These are phyloP conservation scores for Ovis aries DNA, from an alignment of 2,113 vertebrate species.

Conservation along the genomic window ARS-UI_Ramb_v3.0 NC_056064.1:6240001-6240500, in stretches of 20 bases:
- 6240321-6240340: background rate
- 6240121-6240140: slow-evolving; percentile 83
- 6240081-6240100: slow-evolving; percentile 76
- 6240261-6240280: background rate
- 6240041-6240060: slow-evolving; percentile 75
- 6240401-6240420: background rate
- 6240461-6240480: background rate
- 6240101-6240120: slow-evolving; percentile 80
- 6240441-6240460: background rate
- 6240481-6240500: background rate
- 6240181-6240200: background rate
- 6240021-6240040: slow-evolving; percentile 85
- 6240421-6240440: background rate
- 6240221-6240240: background rate
- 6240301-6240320: background rate
- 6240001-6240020: slow-evolving; percentile 84
- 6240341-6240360: background rate
- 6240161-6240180: slow-evolving; percentile 80
- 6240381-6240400: background rate
- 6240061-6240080: slow-evolving; percentile 77
- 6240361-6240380: background rate
- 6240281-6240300: background rate
- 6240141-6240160: slow-evolving; percentile 85
- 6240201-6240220: background rate
- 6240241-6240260: background rate